Evolutionary conservation across 2,797 vertebrate genomes (phyloP).

Genomic region (Coilia nasus): DNA sequence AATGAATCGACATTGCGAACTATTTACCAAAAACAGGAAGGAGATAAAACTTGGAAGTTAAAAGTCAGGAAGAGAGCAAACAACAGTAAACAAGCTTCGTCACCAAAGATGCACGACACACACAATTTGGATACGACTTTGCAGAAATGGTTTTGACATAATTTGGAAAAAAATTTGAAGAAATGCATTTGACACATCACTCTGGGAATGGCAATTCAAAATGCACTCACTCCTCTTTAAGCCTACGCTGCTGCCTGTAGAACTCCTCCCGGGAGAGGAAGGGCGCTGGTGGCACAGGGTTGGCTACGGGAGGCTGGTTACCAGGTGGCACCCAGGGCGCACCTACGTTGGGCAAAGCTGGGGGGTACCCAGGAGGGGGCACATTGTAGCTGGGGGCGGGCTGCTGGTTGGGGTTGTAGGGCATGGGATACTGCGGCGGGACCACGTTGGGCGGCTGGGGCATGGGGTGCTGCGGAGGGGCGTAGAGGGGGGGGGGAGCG

Average conservation of each 20-base stretch:
- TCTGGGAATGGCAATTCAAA: background rate
- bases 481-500: conserved; percentile 77
- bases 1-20: conserved; percentile 58
- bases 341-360: conserved; percentile 84
- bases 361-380: conserved; percentile 86
- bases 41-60: conserved; percentile 41
- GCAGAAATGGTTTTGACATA: background rate
- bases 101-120: background rate
- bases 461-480: conserved; percentile 80
- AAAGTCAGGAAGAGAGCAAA: background rate
- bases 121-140: background rate
- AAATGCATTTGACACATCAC: background rate
- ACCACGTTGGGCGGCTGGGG: conserved; percentile 82
- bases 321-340: conserved; percentile 85
- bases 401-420: conserved; percentile 84
- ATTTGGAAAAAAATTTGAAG: too few species aligned
- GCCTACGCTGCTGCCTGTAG: conserved; percentile 85
- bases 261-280: conserved; percentile 92
- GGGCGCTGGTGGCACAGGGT: conserved; percentile 77
- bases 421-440: conserved; percentile 81
- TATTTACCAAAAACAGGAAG: conserved; percentile 46
- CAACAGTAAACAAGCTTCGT: background rate
- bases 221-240: conserved; percentile 87
- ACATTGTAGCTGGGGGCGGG: conserved; percentile 81
- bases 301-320: conserved; percentile 82